These are phyloP conservation scores for Lutra lutra DNA, from an alignment of 2,797 vertebrate genomes.

Conservation along the genomic window DNA sequence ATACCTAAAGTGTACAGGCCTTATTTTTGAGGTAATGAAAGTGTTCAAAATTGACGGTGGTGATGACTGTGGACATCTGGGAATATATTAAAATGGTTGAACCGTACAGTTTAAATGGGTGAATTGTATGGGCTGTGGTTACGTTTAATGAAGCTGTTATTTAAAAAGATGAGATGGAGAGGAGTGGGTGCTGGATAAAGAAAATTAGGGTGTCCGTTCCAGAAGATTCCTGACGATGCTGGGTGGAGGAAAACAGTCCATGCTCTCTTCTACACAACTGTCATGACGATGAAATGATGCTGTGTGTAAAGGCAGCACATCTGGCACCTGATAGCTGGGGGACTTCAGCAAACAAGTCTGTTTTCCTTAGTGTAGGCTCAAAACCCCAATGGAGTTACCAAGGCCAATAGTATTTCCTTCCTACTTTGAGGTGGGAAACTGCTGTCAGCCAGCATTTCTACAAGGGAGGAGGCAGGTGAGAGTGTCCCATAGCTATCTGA, in stretches of 20 bases:
- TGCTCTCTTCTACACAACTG: fast-evolving
- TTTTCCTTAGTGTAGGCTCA: neutral
- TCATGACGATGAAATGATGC: fast-evolving
- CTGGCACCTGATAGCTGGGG: fast-evolving
- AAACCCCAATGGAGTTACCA: no score
- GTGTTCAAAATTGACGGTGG: neutral
- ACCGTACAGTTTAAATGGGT: neutral
- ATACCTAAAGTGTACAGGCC: neutral
- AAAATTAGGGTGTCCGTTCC: neutral
- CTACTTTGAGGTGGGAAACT: neutral
- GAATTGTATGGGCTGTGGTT: neutral
- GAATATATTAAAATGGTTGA: neutral
- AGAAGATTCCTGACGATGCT: neutral
- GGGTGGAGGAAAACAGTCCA: no score
- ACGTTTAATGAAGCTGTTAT: neutral
- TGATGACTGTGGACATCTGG: fast-evolving
- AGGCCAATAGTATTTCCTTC: neutral
- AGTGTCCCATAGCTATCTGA: fast-evolving
- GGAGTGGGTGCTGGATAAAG: neutral
- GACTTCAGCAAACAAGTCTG: neutral
- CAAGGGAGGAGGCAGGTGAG: neutral
- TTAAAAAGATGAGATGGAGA: neutral
- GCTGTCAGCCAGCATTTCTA: neutral
- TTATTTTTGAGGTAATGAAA: neutral
- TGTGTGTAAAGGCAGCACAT: fast-evolving